These are phyloP conservation scores for Contarinia nasturtii DNA, from an alignment of 1,140 invertebrate species.

Conservation along the genomic window DNA sequence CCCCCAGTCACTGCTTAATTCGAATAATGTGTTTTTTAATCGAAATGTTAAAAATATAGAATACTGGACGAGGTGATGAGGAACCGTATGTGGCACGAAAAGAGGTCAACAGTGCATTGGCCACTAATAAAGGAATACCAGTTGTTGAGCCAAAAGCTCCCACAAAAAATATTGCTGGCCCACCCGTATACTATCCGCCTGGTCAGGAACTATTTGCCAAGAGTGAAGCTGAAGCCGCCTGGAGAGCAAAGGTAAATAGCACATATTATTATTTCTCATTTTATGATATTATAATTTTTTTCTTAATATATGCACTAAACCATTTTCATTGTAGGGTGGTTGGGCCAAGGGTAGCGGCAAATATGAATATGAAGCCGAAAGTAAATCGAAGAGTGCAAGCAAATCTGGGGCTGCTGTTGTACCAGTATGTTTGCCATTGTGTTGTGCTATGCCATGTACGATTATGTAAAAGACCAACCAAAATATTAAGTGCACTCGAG, in stretches of 20 bases:
- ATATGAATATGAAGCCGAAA: constrained; percentile 57
- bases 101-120: constrained; percentile 20
- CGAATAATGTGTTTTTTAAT: background rate
- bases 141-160: constrained; percentile 25
- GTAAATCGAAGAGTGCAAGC: constrained; percentile 50
- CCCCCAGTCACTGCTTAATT: background rate
- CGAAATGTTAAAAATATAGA: background rate
- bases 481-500: no score
- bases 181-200: constrained; percentile 75
- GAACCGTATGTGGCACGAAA: constrained; percentile 21
- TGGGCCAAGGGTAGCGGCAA: constrained; percentile 47
- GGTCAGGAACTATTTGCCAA: constrained; percentile 56
- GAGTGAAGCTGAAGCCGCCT: constrained; percentile 37
- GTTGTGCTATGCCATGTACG: constrained; percentile 73
- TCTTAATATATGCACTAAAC: no score
- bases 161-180: constrained; percentile 52
- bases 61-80: constrained; percentile 21
- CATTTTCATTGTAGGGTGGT: constrained; percentile 29
- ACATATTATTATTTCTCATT: no score
- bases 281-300: no score
- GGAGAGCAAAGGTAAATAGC: constrained; percentile 35
- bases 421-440: constrained; percentile 67
- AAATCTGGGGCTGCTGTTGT: constrained; percentile 57
- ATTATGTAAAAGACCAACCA: constrained; percentile 50
- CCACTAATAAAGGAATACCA: constrained; percentile 26